Conservation (phyloP, 2,888 invertebrate genomes). For the Caradrina kadenii region DNA sequence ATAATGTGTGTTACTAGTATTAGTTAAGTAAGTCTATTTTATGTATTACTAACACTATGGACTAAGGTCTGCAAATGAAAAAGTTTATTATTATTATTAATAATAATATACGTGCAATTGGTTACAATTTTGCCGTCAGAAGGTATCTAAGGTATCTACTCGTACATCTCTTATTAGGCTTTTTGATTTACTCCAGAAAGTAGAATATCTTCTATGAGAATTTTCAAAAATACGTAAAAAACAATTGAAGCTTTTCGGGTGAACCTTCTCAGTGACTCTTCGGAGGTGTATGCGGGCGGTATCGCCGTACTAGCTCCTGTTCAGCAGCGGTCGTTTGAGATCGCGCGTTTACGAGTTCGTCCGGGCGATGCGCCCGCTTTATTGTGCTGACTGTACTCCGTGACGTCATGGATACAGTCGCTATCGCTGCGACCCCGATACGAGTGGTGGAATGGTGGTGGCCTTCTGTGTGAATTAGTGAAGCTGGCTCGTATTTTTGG, state of each 20-base stretch:
- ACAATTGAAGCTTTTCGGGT: background rate
- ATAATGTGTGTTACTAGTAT: too few relatives aligned
- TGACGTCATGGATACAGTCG: conserved; percentile 57
- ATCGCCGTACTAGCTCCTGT: conserved; percentile 64
- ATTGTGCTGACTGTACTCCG: conserved; percentile 63
- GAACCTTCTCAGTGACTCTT: conserved; percentile 30
- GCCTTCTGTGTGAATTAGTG: conserved; percentile 41
- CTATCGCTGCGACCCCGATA: conserved; percentile 58
- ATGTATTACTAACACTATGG: too few relatives aligned
- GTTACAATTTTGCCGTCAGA: too few relatives aligned
- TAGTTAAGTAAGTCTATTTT: too few relatives aligned
- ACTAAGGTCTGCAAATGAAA: too few relatives aligned
- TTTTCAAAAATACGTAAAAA: background rate
- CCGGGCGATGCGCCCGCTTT: conserved; percentile 67
- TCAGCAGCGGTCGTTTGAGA: conserved; percentile 67
- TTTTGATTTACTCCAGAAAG: too few relatives aligned
- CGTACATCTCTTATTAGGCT: too few relatives aligned
- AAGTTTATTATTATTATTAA: too few relatives aligned
- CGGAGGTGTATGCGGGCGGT: conserved; percentile 48
- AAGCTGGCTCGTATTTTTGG: conserved; percentile 8
- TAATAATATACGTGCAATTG: too few relatives aligned
- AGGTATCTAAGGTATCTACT: too few relatives aligned
- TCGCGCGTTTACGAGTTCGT: conserved; percentile 68
- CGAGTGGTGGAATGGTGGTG: conserved; percentile 21
- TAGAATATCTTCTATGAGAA: too few relatives aligned